Conservation (phyloP, 2,113 vertebrate species). For the Todiramphus chloris region DNA sequence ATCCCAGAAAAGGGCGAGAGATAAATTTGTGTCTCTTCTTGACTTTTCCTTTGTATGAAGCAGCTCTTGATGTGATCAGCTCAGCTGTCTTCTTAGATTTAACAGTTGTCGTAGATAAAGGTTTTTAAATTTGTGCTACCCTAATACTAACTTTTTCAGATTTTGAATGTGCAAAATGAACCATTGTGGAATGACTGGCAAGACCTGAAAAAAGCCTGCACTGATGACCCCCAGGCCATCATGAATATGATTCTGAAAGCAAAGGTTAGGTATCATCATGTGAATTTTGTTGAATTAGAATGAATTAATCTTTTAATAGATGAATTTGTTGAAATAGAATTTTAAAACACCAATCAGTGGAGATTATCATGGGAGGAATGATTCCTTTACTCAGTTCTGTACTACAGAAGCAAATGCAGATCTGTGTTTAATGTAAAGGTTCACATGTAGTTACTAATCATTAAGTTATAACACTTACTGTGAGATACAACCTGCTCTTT, state of each 20-base stretch:
- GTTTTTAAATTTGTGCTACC: neutral
- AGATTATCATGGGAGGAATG: neutral
- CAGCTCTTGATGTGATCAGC: neutral
- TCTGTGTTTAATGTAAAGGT: neutral
- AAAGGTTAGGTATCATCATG: slow-evolving; percentile 74
- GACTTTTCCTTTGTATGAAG: neutral
- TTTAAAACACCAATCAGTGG: neutral
- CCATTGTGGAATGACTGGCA: slow-evolving; percentile 88
- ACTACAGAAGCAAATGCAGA: neutral
- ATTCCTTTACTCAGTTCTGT: neutral
- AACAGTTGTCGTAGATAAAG: neutral
- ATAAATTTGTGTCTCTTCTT: neutral
- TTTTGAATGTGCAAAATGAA: slow-evolving; percentile 80
- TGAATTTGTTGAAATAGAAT: neutral
- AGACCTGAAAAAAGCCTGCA: slow-evolving; percentile 83
- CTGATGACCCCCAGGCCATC: slow-evolving; percentile 77
- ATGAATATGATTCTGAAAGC: slow-evolving; percentile 85
- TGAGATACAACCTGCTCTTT: neutral
- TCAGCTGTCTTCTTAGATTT: neutral
- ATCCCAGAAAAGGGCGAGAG: neutral
- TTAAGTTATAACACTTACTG: neutral
- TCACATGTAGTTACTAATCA: neutral
- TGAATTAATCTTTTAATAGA: neutral
- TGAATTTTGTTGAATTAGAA: neutral
- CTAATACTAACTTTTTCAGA: slow-evolving; percentile 72